phyloP scores from a whole-genome alignment of 2,797 vertebrate species.

The Pelodytes ibericus region DNA sequence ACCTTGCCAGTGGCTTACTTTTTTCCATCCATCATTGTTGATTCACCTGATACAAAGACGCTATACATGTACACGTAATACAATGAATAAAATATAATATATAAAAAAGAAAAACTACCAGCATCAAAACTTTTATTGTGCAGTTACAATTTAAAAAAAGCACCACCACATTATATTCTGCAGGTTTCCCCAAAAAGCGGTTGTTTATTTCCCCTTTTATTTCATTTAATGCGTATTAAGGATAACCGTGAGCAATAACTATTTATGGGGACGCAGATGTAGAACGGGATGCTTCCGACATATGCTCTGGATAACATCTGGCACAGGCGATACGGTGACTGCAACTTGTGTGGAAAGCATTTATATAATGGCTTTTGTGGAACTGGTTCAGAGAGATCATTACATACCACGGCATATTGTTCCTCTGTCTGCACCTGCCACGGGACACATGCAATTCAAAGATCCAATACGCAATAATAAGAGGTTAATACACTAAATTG shows the following conservation, averaged over 20 bases:
- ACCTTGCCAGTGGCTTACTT: no score
- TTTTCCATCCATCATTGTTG: no score
- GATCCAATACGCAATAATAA: slow-evolving; percentile 48
- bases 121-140: no score
- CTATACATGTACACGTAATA: no score
- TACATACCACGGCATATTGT: slow-evolving; percentile 40
- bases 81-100: no score
- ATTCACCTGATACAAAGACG: no score
- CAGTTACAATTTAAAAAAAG: no score
- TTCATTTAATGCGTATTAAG: background rate
- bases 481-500: slow-evolving; percentile 21
- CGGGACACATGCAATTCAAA: slow-evolving; percentile 41
- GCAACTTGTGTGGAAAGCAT: slow-evolving; percentile 36
- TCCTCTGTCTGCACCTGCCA: slow-evolving; percentile 20
- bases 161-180: no score
- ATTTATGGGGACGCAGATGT: slow-evolving; percentile 14
- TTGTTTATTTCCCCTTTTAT: background rate
- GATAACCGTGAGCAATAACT: slow-evolving; percentile 18
- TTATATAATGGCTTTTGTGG: slow-evolving; percentile 37
- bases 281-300: background rate
- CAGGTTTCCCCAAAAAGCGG: background rate
- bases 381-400: slow-evolving; percentile 43
- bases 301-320: slow-evolving; percentile 24
- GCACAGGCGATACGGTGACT: slow-evolving; percentile 23
- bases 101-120: no score